Base-by-base conservation (phyloP, 2,888 invertebrate genomes). In the Lasioglossum morio region DNA sequence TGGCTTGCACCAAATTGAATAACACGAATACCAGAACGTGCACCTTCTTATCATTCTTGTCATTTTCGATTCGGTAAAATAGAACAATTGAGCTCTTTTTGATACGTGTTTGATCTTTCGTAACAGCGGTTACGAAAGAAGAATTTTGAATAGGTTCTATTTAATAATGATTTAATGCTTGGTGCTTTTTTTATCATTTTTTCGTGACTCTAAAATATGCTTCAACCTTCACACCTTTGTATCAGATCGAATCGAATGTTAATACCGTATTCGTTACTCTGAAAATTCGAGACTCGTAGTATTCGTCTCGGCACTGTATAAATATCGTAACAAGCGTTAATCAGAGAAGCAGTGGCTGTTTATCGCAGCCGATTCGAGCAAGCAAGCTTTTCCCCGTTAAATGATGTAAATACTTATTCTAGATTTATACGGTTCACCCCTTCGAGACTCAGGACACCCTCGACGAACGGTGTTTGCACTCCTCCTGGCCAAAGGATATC, bases 391-490 rank as follows among this genome's bases (percentile, higher is more conserved):
- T 23, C 69, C 23, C 19, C 19, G 23, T 37, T 37, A 69, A 69
- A 69, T 23, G n/a, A 23, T 69, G 34, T n/a, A 37, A 69, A 69
- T 69, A 69, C 69, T 69, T 40, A 10, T n/a, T 69, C 34, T 4
- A 3, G 37, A 69, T 69, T 69, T 69, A 37, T 14, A 10, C 14
- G 23, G 30, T 34, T 48, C 34, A 43, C 7, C 27, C 30, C 16
- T 57, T 30, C 4, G 57, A 57, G 76, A 40, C 57, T 43, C 10
- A 23, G 48, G 40, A 66, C 63, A n/a, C 16, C 66, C 73, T 27
- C 23, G 19, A 40, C 53, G 37, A 30, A 73, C 73, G 78, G 69
- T 46, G 72, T 79, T 82, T 60, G 43, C 23, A 5, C 53, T 57
- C n/a, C 66, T 57, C 43, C 69, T 34, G 30, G 23, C 10, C 48